Percentiles rank a stretch among this genome's conserved stretches.
phyloP scores from a whole-genome alignment of 2,797 vertebrate genomes.

The Echiichthys vipera region DNA sequence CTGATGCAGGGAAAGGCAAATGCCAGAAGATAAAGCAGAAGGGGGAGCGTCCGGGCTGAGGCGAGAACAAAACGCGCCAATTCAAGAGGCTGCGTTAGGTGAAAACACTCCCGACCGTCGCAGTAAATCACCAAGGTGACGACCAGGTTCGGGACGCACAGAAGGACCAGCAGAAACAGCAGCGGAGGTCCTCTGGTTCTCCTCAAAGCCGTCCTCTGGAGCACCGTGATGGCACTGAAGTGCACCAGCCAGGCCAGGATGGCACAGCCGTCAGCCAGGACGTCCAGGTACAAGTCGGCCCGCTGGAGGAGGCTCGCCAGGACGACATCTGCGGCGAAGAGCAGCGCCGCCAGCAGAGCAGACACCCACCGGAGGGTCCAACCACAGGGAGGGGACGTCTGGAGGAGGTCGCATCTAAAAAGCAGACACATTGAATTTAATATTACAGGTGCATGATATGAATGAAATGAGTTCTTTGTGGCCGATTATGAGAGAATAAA shows the following conservation, averaged over 20 bases:
- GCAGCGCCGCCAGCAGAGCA: conserved; percentile 80
- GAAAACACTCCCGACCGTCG: conserved; percentile 66
- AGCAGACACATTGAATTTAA: conserved; percentile 7
- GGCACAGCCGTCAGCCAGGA: conserved; percentile 84
- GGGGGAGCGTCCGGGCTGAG: conserved; percentile 77
- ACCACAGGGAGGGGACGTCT: conserved; percentile 72
- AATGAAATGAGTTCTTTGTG: background rate
- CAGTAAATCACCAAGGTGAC: conserved; percentile 85
- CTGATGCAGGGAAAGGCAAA: conserved; percentile 80
- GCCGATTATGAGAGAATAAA: background rate
- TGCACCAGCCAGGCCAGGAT: conserved; percentile 91
- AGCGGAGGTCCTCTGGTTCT: conserved; percentile 84
- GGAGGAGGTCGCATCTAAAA: conserved; percentile 59
- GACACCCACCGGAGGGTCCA: conserved; percentile 86
- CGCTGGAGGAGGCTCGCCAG: conserved; percentile 82
- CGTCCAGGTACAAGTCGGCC: conserved; percentile 84
- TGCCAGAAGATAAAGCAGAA: conserved; percentile 86
- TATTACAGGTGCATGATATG: too few relatives aligned
- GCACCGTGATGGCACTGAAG: conserved; percentile 77
- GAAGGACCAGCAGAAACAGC: conserved; percentile 82
- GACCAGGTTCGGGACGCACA: conserved; percentile 86
- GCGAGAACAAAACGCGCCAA: conserved; percentile 84
- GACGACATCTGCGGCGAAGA: conserved; percentile 83
- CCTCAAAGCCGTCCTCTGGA: conserved; percentile 79
- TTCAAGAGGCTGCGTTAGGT: conserved; percentile 71